A percentile compares a stretch with the other conserved stretches of the same genome.
phyloP scores from a whole-genome alignment of 2,113 vertebrate genomes.

The Gallinago undulata region DNA sequence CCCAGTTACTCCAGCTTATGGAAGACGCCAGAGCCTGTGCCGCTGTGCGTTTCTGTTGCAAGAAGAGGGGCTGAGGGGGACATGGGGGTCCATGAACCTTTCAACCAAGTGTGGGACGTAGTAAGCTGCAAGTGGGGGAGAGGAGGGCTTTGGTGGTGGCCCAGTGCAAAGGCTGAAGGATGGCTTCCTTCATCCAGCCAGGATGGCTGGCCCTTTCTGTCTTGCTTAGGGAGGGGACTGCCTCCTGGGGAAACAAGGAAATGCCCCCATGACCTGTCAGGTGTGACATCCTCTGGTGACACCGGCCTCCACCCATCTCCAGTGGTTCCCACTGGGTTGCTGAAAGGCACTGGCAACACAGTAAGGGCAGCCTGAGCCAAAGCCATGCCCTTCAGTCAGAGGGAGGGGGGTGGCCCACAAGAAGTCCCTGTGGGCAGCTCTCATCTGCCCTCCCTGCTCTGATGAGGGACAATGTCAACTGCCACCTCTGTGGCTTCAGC shows the following conservation, averaged over 20 bases:
- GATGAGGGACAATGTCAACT: not conserved
- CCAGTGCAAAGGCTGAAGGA: not conserved
- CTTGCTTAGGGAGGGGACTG: not conserved
- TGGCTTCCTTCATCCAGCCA: too few species aligned
- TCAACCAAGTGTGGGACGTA: too few species aligned
- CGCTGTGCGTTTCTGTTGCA: accelerated
- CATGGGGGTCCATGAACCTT: not conserved
- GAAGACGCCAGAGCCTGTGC: not conserved
- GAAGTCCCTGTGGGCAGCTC: too few species aligned
- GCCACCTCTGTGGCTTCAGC: accelerated
- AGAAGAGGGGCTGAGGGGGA: accelerated
- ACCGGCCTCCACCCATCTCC: not conserved
- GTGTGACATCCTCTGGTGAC: not conserved
- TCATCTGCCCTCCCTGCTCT: not conserved
- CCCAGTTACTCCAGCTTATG: not conserved
- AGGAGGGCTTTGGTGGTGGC: accelerated
- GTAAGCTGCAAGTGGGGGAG: not conserved
- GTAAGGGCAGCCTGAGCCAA: not conserved
- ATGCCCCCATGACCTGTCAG: not conserved
- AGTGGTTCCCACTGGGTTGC: accelerated
- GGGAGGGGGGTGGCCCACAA: not conserved
- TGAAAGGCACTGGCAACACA: not conserved
- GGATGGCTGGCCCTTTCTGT: too few species aligned
- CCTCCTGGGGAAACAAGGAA: not conserved
- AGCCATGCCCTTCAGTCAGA: not conserved